Conservation (phyloP, 2,797 vertebrate genomes). For the Notoglanidium macrostoma region DNA sequence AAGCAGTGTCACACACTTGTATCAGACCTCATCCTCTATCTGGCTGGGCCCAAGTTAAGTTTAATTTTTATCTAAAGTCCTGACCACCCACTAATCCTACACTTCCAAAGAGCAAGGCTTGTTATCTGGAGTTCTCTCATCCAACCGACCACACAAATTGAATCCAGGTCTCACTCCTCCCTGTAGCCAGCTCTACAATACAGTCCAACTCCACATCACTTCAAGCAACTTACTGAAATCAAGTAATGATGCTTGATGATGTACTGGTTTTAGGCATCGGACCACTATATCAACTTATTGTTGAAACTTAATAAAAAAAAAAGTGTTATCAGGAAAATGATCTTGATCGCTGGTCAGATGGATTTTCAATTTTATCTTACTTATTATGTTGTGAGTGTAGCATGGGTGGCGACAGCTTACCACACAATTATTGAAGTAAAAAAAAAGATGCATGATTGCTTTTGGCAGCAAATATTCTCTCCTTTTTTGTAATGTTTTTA, state of each 20-base stretch:
- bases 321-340: conserved; percentile 50
- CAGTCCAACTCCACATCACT: conserved; percentile 57
- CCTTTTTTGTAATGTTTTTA: background rate
- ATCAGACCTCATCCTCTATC: conserved; percentile 39
- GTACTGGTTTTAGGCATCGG: conserved; percentile 24
- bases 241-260: conserved; percentile 56
- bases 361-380: background rate
- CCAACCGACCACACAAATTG: conserved; percentile 65
- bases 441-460: background rate
- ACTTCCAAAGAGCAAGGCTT: conserved; percentile 63
- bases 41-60: conserved; percentile 63
- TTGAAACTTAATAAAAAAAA: conserved; percentile 52
- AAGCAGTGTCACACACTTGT: conserved; percentile 20
- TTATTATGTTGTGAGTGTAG: conserved; percentile 13
- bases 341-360: conserved; percentile 28
- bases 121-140: conserved; percentile 67
- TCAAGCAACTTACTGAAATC: conserved; percentile 59
- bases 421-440: background rate
- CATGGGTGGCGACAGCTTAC: background rate
- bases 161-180: conserved; percentile 48
- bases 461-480: background rate
- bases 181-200: conserved; percentile 46
- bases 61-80: conserved; percentile 68
- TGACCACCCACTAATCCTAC: conserved; percentile 68
- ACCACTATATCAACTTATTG: conserved; percentile 51